Conservation (phyloP, 1,140 invertebrate species). For the Lordiphosa stackelbergi region DNA sequence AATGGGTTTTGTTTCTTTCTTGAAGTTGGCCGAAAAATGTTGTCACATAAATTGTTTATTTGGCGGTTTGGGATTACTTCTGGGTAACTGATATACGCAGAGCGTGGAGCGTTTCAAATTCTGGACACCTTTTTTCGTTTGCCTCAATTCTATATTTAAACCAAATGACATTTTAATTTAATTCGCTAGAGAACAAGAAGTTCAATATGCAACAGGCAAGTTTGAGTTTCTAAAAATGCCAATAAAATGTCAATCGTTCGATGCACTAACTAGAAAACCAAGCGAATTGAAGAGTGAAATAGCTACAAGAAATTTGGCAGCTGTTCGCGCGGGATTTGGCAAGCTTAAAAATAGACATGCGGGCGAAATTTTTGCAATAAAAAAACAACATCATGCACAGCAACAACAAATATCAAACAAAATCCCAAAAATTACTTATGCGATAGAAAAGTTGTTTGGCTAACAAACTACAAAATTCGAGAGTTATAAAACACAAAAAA, state of each 20-base stretch:
- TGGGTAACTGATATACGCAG: too few species aligned
- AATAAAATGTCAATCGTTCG: conserved; percentile 52
- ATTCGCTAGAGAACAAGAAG: conserved; percentile 26
- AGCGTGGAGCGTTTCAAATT: too few species aligned
- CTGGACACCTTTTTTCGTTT: too few species aligned
- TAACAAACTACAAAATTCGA: conserved; percentile 1
- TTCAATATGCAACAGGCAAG: conserved; percentile 52
- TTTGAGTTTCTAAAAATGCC: conserved; percentile 47
- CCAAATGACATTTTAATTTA: conserved; percentile 16
- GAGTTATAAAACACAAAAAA: conserved; percentile 6
- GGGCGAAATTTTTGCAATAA: conserved; percentile 4
- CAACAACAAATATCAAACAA: neutral
- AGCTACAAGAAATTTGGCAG: conserved; percentile 3
- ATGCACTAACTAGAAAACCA: conserved; percentile 20
- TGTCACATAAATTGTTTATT: too few species aligned
- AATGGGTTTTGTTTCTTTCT: too few species aligned
- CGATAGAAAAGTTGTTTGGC: too few species aligned
- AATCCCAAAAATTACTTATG: neutral
- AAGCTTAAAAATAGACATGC: conserved; percentile 11
- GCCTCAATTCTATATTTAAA: too few species aligned
- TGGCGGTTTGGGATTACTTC: too few species aligned
- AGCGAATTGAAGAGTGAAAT: neutral
- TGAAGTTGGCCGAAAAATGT: too few species aligned
- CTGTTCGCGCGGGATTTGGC: neutral
- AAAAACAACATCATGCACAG: neutral